Conservation (phyloP, 2,113 vertebrate genomes). For the Cyprinus carpio region DNA sequence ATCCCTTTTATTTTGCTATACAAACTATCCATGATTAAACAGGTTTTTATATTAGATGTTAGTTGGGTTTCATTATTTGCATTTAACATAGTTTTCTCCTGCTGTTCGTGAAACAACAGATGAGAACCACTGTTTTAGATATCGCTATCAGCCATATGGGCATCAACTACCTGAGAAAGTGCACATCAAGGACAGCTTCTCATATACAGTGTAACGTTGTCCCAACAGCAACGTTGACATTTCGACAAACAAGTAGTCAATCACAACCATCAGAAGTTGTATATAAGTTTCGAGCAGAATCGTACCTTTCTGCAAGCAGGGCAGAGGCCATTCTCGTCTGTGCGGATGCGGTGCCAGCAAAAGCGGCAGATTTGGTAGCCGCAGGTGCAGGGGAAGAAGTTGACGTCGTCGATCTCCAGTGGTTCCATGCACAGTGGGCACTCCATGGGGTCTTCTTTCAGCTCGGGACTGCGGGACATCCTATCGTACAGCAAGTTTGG, state of each 20-base stretch:
- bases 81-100: not conserved
- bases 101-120: not conserved
- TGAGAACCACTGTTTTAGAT: not conserved
- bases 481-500: conserved; percentile 65
- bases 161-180: not conserved
- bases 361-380: conserved; percentile 99
- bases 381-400: conserved; percentile 99
- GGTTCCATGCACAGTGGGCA: conserved; percentile 99
- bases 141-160: not conserved
- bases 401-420: conserved; percentile 98
- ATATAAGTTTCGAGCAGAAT: not conserved
- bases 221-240: not conserved
- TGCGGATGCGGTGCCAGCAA: conserved; percentile 99
- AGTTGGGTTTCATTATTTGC: not conserved
- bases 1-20: not conserved
- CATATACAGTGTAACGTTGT: not conserved
- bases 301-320: conserved; percentile 98
- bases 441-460: conserved; percentile 98
- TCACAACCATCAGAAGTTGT: not conserved
- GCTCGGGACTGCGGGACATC: conserved; percentile 99
- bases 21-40: not conserved
- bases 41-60: not conserved
- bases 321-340: conserved; percentile 98
- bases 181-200: not conserved
- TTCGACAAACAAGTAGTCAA: not conserved